Evolutionary conservation across 2,888 invertebrate genomes (phyloP).

Genomic region (Scaptomyza reducta): DNA sequence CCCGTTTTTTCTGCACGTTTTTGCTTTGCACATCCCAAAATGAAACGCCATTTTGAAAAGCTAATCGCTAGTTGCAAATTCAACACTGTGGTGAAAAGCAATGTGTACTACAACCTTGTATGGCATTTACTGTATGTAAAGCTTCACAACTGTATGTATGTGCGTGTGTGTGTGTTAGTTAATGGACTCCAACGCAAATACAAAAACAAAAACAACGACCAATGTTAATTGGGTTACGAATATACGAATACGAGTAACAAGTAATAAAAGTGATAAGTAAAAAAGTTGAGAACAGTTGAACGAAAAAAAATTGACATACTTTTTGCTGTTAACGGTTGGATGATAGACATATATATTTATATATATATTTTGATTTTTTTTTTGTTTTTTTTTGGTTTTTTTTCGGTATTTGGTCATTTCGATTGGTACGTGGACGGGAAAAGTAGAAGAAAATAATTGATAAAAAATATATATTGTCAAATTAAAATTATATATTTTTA

Average conservation of each 20-base stretch:
- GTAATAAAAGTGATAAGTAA: constrained; percentile 13
- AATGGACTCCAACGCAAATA: constrained; percentile 8
- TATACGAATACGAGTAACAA: constrained; percentile 39
- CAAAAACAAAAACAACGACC: constrained; percentile 16
- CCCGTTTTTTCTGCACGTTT: too few species aligned
- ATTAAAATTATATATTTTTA: constrained; percentile 52
- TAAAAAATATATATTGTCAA: constrained; percentile 66
- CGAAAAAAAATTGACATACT: constrained; percentile 67
- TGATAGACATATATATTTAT: constrained; percentile 13
- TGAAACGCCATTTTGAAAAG: not conserved
- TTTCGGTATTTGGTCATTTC: constrained; percentile 41
- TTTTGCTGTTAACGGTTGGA: constrained; percentile 69
- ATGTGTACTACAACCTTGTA: too few species aligned
- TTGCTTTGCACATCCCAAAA: not conserved
- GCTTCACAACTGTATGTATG: constrained; percentile 12
- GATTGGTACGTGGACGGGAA: constrained; percentile 61
- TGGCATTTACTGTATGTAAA: not conserved
- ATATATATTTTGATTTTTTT: constrained; percentile 14
- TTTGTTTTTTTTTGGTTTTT: constrained; percentile 6
- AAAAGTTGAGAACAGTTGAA: constrained; percentile 33
- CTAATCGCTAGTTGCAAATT: not conserved
- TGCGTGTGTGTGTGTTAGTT: constrained; percentile 14
- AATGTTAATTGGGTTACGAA: constrained; percentile 41
- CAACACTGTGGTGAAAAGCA: too few species aligned
- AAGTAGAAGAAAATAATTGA: constrained; percentile 70